phyloP scores from a whole-genome alignment of 2,888 invertebrate species.

The Eilema depressum region DNA sequence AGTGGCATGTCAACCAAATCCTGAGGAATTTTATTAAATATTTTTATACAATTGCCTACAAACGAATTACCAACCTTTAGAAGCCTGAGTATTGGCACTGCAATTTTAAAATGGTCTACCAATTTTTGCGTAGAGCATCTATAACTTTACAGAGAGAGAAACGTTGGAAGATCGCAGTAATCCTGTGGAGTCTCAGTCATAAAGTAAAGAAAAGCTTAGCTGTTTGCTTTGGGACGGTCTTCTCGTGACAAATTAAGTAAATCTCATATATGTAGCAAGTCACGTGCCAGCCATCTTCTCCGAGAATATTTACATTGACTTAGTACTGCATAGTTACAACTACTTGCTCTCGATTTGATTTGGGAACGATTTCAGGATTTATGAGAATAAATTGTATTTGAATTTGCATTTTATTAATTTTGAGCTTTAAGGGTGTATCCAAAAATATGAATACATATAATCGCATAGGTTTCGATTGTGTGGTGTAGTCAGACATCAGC shows the following conservation, averaged over 20 bases:
- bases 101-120: background rate
- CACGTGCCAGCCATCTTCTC: constrained; percentile 70
- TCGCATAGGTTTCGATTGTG: too few relatives aligned
- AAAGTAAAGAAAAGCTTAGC: constrained; percentile 59
- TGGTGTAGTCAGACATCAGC: background rate
- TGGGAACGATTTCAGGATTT: background rate
- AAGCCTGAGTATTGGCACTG: too few relatives aligned
- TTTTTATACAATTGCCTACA: too few relatives aligned
- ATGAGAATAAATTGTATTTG: too few relatives aligned
- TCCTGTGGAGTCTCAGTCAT: constrained; percentile 36
- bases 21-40: too few relatives aligned
- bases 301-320: constrained; percentile 67
- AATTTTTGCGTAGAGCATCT: background rate
- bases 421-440: too few relatives aligned
- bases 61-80: too few relatives aligned
- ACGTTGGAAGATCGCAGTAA: constrained; percentile 26
- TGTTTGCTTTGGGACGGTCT: constrained; percentile 52
- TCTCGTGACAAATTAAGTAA: constrained; percentile 70
- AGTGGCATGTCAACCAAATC: too few relatives aligned
- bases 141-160: constrained; percentile 26
- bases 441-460: too few relatives aligned
- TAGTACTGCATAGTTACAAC: constrained; percentile 45
- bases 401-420: too few relatives aligned
- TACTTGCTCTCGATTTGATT: constrained; percentile 49
- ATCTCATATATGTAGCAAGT: constrained; percentile 69